Conservation (phyloP, 2,797 vertebrate species). For the Stomatorhinus walkeri region DNA sequence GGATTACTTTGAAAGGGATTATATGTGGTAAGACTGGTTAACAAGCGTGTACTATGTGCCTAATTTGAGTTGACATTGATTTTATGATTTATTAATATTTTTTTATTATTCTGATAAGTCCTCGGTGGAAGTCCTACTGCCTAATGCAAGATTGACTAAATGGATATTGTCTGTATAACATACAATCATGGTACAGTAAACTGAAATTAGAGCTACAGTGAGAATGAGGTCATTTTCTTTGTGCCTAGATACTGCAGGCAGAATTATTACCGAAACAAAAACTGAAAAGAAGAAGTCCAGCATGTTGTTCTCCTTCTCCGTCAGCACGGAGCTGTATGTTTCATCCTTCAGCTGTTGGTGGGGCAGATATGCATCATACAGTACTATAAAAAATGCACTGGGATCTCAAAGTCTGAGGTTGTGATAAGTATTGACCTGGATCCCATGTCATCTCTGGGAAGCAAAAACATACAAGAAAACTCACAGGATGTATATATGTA, state of each 20-base stretch:
- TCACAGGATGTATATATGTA: not conserved
- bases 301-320: slow-evolving; percentile 92
- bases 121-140: not conserved
- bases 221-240: not conserved
- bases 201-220: not conserved
- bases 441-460: slow-evolving; percentile 81
- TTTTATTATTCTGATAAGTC: not conserved
- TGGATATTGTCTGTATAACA: not conserved
- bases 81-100: not conserved
- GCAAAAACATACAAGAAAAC: slow-evolving; percentile 51
- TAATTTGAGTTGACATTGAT: not conserved
- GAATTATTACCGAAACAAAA: slow-evolving; percentile 92
- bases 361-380: slow-evolving; percentile 77
- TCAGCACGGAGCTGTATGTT: slow-evolving; percentile 77
- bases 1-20: not conserved
- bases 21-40: not conserved
- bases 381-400: slow-evolving; percentile 69
- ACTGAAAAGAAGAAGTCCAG: slow-evolving; percentile 90
- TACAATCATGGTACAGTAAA: not conserved
- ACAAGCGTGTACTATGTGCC: not conserved
- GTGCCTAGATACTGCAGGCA: slow-evolving; percentile 80
- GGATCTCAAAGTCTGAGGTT: slow-evolving; percentile 39
- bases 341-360: slow-evolving; percentile 83
- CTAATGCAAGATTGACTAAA: not conserved
- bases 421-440: slow-evolving; percentile 48